Conservation (phyloP, 30 jellyfish, hydroid and myxozoan species). For the Calvadosia cruxmelitensis region DNA sequence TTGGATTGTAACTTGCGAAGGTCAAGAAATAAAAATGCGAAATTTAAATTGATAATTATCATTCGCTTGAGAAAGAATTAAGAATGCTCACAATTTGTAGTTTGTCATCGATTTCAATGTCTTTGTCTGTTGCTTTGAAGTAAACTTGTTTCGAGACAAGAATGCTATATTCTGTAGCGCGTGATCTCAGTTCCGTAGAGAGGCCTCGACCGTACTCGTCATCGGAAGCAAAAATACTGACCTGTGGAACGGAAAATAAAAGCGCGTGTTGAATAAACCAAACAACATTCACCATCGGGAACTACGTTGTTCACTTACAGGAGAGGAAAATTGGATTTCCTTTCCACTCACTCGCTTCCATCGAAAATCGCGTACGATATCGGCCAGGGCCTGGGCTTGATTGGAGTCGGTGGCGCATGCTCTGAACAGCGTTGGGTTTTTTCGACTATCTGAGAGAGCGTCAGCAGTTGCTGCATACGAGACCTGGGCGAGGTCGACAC, state of each 20-base stretch:
- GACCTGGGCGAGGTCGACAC: conserved; percentile 58
- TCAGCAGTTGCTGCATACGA: conserved; percentile 68
- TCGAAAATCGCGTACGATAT: conserved; percentile 61
- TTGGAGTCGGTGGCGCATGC: conserved; percentile 48
- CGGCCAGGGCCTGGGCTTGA: conserved; percentile 89
- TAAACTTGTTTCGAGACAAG: conserved; percentile 40
- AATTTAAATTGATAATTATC: no score
- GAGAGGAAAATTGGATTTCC: no score
- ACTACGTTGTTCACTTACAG: no score
- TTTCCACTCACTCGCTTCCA: conserved; percentile 81
- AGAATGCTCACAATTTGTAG: conserved; percentile 64
- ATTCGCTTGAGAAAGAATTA: neutral
- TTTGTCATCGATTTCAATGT: conserved; percentile 38
- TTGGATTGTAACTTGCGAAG: no score
- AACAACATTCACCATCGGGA: no score
- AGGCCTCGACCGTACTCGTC: conserved; percentile 63
- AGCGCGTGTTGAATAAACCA: neutral
- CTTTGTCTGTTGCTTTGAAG: conserved; percentile 31
- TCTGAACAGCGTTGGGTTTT: conserved; percentile 54
- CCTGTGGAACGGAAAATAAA: conserved; percentile 17
- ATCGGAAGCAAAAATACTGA: conserved; percentile 46
- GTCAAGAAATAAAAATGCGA: neutral
- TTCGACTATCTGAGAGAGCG: conserved; percentile 19
- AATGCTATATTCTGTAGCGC: conserved; percentile 47
- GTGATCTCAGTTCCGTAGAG: conserved; percentile 32